Base-by-base conservation (phyloP, 2,113 vertebrate species). In the Thunnus thynnus region DNA sequence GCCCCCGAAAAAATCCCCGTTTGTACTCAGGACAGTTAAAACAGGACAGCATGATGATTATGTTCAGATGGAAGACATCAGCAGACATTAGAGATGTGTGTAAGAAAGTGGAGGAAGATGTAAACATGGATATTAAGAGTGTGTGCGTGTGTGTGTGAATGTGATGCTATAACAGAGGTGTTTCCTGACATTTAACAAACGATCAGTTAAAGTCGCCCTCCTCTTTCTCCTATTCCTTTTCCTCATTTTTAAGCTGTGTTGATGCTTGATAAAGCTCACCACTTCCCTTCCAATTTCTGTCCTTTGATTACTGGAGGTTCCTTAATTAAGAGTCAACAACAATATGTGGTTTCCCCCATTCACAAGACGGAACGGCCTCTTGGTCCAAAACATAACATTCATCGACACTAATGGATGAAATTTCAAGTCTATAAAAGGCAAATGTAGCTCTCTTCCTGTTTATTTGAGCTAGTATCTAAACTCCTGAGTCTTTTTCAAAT, bases 261-360 rank as follows among this genome's bases (percentile, higher is more conserved):
- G 66, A 80, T 68, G 41, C 47, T 65, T 75, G 78, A 89, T 85
- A 88, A 89, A 82, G 22, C 52, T 48, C 0, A n/a, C 56, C 63
- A 76, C 80, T 78, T 57, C 73, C 62, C 36, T 46, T 76, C 9
- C 25, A 61, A 32, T 64, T 46, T 54, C 30, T 44, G 55, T 32
- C 27, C 58, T 69, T 44, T 72, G 64, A 68, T 66, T 66, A 54
- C 18, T 63, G 20, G 20, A 18, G 55, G 27, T 76, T 50, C 46
- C 54, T 18, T 44, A 10, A 60, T 44, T 46, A 30, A 60, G 30
- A 52, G 22, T 17, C n/a, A 65, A 63, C n/a, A 30, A 30, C 27
- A 30, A 30, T 54, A 41, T 41, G 7, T 41, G 36, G 36, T 9
- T 41, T 9, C 44, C 54, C 18, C 62, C 41, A 64, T 68, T 88